phyloP scores from a whole-genome alignment of 1,140 invertebrate genomes.

The Megalonaias nervosa region DNA sequence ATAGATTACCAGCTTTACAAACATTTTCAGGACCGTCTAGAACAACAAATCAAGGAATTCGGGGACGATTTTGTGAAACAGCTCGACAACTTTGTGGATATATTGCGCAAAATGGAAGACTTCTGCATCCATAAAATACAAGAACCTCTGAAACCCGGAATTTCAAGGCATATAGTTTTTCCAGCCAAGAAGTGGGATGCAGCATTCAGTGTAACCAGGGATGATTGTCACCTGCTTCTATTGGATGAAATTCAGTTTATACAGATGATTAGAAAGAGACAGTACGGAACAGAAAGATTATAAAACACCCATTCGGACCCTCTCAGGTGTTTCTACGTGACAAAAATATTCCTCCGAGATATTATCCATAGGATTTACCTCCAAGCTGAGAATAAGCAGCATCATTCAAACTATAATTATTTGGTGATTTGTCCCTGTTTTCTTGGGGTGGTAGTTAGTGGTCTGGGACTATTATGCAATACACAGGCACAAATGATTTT shows the following conservation, averaged over 20 bases:
- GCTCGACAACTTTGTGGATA: constrained; percentile 29
- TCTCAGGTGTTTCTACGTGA: too few species aligned
- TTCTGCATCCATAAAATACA: background rate
- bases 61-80: constrained; percentile 41
- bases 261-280: constrained; percentile 26
- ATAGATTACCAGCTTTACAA: constrained; percentile 48
- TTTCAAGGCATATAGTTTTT: background rate
- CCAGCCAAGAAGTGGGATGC: constrained; percentile 21
- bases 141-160: background rate
- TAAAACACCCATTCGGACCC: too few species aligned
- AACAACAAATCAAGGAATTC: constrained; percentile 33
- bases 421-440: too few species aligned
- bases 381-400: too few species aligned
- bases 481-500: too few species aligned
- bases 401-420: too few species aligned
- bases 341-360: too few species aligned
- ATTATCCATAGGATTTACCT: too few species aligned
- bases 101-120: constrained; percentile 25
- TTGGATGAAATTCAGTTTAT: constrained; percentile 34
- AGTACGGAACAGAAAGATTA: constrained; percentile 18
- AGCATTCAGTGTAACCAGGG: constrained; percentile 23
- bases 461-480: too few species aligned
- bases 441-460: too few species aligned
- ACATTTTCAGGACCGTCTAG: constrained; percentile 38
- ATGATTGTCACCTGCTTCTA: constrained; percentile 30